These are phyloP conservation scores for Philaenus spumarius DNA, from an alignment of 1,140 invertebrate species.

Conservation along the genomic window DNA sequence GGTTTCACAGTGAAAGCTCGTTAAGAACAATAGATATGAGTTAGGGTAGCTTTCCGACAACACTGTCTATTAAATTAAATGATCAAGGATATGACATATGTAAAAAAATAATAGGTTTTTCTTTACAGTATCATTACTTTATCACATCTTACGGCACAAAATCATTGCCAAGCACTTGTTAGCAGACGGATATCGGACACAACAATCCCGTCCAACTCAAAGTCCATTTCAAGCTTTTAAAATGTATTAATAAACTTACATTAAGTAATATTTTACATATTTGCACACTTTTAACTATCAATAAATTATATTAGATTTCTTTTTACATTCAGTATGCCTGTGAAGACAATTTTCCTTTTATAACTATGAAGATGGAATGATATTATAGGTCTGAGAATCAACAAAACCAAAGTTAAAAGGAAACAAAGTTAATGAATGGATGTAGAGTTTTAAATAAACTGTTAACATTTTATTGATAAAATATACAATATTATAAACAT, in stretches of 20 bases:
- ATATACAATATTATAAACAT: no score
- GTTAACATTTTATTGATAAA: no score
- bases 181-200: conserved; percentile 11
- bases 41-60: no score
- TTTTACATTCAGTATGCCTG: neutral
- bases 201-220: conserved; percentile 2
- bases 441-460: neutral
- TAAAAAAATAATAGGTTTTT: no score
- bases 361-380: neutral
- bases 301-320: neutral
- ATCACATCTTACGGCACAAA: conserved; percentile 16
- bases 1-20: no score
- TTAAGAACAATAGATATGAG: no score
- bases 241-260: conserved; percentile 8
- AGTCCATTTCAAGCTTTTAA: neutral
- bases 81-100: no score
- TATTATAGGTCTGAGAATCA: neutral
- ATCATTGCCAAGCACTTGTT: conserved; percentile 13
- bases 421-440: no score
- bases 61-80: no score
- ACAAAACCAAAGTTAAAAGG: neutral
- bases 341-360: neutral
- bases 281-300: neutral
- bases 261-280: conserved; percentile 8
- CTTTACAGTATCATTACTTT: neutral